Evolutionary conservation across 1,140 invertebrate species (phyloP).

Genomic region (Drosophila ironensis): DNA sequence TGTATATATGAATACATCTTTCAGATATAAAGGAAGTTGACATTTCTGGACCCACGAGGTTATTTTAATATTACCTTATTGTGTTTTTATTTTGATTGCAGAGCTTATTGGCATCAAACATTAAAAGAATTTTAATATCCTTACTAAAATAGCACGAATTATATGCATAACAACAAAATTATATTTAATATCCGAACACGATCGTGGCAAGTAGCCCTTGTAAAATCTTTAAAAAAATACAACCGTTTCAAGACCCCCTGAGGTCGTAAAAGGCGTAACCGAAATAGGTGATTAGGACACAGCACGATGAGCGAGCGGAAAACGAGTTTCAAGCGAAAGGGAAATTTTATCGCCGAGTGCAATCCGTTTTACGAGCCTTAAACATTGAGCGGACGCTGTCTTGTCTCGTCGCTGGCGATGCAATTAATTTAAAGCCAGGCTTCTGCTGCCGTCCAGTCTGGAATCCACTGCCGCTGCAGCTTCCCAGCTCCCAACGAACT

Average conservation of each 20-base stretch:
- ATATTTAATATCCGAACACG: too few species aligned
- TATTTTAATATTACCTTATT: too few species aligned
- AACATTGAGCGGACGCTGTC: constrained; percentile 19
- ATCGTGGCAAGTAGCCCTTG: too few species aligned
- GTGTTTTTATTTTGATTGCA: too few species aligned
- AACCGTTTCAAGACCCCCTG: background rate
- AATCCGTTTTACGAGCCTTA: constrained; percentile 41
- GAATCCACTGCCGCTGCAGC: constrained; percentile 6
- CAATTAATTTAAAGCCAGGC: constrained; percentile 55
- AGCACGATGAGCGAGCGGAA: constrained; percentile 11
- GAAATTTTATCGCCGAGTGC: constrained; percentile 64
- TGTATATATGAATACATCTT: too few species aligned
- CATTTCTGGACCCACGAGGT: too few species aligned
- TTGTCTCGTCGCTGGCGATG: constrained; percentile 40
- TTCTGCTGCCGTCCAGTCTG: constrained; percentile 30
- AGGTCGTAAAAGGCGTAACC: constrained; percentile 28
- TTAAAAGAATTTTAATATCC: too few species aligned
- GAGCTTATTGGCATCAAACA: too few species aligned
- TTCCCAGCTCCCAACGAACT: constrained; percentile 58
- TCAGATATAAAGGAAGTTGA: too few species aligned
- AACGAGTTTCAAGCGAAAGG: constrained; percentile 71
- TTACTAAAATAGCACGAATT: too few species aligned
- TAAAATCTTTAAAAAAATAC: too few species aligned
- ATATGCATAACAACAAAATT: too few species aligned
- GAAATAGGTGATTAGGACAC: constrained; percentile 72